Percentiles rank a stretch among this genome's conserved stretches.
Evolutionary conservation across 2,797 vertebrate genomes (phyloP).

Genomic region (Melanotaenia boesemani): DNA sequence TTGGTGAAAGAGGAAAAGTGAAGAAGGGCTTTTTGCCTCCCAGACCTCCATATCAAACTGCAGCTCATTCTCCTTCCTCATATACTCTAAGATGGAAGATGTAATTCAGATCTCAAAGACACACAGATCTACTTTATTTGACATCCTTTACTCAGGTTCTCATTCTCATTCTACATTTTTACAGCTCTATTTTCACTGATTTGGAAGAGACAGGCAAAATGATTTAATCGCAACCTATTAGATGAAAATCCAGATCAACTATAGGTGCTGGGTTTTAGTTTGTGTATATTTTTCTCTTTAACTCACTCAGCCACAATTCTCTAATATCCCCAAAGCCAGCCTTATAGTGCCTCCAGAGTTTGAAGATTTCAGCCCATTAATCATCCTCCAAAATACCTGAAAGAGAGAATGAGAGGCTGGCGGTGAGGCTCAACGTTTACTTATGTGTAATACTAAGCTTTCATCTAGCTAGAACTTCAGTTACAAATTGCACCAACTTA

Average conservation of each 20-base stretch:
- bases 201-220: not conserved
- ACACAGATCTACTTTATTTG: slow-evolving; percentile 11
- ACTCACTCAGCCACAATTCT: slow-evolving; percentile 72
- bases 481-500: not conserved
- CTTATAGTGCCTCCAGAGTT: slow-evolving; percentile 62
- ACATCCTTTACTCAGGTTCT: not conserved
- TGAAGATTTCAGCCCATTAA: slow-evolving; percentile 61
- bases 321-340: slow-evolving; percentile 66
- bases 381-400: slow-evolving; percentile 65
- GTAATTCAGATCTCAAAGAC: slow-evolving; percentile 59
- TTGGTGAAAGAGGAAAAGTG: slow-evolving; percentile 50
- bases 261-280: not conserved
- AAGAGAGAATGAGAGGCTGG: not conserved
- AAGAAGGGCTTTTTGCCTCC: slow-evolving; percentile 18
- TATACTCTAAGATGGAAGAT: slow-evolving; percentile 50
- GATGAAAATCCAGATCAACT: not conserved
- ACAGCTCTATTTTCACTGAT: not conserved
- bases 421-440: not conserved
- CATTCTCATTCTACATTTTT: not conserved
- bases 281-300: not conserved
- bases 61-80: slow-evolving; percentile 58
- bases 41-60: slow-evolving; percentile 67
- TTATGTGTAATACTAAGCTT: not conserved
- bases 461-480: not conserved
- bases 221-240: not conserved